phyloP scores from a whole-genome alignment of 2,797 vertebrate species.

The Benthosema pterotum region DNA sequence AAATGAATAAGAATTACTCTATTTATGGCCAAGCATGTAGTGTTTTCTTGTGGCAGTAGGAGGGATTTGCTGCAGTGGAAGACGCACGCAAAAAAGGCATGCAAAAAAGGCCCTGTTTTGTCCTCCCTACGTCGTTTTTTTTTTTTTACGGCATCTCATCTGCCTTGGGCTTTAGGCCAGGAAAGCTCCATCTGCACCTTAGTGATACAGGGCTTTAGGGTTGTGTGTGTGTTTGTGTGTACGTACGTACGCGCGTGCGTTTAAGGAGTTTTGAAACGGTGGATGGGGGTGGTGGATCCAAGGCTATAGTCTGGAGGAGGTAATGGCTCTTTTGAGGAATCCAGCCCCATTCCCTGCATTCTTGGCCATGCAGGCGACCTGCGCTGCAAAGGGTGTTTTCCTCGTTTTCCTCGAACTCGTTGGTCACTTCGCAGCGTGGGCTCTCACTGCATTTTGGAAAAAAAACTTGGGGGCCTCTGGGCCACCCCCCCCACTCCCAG shows the following conservation, averaged over 20 bases:
- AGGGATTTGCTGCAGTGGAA: slow-evolving; percentile 43
- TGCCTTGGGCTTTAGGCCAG: slow-evolving; percentile 56
- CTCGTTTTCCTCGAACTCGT: slow-evolving; percentile 29
- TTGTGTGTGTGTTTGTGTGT: slow-evolving; percentile 40
- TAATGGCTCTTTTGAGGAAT: slow-evolving; percentile 53
- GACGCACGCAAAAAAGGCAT: slow-evolving; percentile 29
- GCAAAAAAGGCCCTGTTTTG: slow-evolving; percentile 42
- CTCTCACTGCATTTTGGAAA: slow-evolving; percentile 30
- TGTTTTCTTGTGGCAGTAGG: slow-evolving; percentile 35
- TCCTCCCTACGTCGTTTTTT: slow-evolving; percentile 48
- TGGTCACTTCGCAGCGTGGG: slow-evolving; percentile 17
- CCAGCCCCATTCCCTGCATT: slow-evolving; percentile 65
- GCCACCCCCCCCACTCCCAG: neutral
- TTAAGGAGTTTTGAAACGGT: slow-evolving; percentile 8
- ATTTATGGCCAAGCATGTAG: slow-evolving; percentile 46
- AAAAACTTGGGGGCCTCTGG: slow-evolving; percentile 33
- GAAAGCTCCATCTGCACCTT: slow-evolving; percentile 68
- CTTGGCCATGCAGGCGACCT: slow-evolving; percentile 40
- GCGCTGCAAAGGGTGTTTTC: slow-evolving; percentile 37
- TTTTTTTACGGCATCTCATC: too few species aligned
- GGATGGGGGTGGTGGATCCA: slow-evolving; percentile 18
- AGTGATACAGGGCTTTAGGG: slow-evolving; percentile 44
- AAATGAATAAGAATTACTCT: slow-evolving; percentile 62
- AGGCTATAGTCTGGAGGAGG: slow-evolving; percentile 52
- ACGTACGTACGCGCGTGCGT: slow-evolving; percentile 13